These are phyloP conservation scores for Eucriotettix oculatus DNA, from an alignment of 2,888 invertebrate genomes.

Conservation along the genomic window DNA sequence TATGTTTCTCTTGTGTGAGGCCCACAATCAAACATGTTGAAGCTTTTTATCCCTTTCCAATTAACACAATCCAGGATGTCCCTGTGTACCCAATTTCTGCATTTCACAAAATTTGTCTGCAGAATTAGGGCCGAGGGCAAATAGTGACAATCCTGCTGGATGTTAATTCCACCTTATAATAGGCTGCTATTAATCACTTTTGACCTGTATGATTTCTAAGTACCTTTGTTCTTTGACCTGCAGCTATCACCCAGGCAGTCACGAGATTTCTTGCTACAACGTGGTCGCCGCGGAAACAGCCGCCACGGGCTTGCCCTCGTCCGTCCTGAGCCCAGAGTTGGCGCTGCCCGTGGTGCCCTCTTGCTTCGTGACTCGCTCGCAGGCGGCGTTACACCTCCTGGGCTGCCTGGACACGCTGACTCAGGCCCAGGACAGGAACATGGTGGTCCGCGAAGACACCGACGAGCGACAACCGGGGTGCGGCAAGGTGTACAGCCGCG, in stretches of 20 bases:
- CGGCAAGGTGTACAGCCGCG: conserved; percentile 50
- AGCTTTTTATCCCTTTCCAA: too few relatives aligned
- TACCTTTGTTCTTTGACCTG: background rate
- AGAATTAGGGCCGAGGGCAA: too few relatives aligned
- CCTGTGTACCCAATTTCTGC: too few relatives aligned
- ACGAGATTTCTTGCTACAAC: conserved; percentile 62
- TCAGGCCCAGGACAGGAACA: conserved; percentile 47
- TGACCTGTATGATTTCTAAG: too few relatives aligned
- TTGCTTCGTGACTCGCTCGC: conserved; percentile 60
- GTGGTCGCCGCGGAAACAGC: conserved; percentile 58
- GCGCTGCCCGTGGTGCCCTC: conserved; percentile 57
- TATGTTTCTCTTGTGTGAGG: too few relatives aligned
- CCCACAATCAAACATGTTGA: too few relatives aligned
- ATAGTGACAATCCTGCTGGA: too few relatives aligned
- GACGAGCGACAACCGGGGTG: conserved; percentile 31
- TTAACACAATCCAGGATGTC: too few relatives aligned
- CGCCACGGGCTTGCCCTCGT: background rate
- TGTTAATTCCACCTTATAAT: too few relatives aligned
- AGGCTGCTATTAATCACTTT: too few relatives aligned
- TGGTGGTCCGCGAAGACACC: conserved; percentile 29
- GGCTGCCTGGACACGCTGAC: conserved; percentile 81
- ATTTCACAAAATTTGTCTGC: too few relatives aligned
- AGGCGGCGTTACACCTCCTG: conserved; percentile 78
- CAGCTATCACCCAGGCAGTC: conserved; percentile 35
- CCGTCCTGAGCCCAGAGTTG: conserved; percentile 54